phyloP scores from a whole-genome alignment of 2,888 invertebrate species.

The Zygaena filipendulae region DNA sequence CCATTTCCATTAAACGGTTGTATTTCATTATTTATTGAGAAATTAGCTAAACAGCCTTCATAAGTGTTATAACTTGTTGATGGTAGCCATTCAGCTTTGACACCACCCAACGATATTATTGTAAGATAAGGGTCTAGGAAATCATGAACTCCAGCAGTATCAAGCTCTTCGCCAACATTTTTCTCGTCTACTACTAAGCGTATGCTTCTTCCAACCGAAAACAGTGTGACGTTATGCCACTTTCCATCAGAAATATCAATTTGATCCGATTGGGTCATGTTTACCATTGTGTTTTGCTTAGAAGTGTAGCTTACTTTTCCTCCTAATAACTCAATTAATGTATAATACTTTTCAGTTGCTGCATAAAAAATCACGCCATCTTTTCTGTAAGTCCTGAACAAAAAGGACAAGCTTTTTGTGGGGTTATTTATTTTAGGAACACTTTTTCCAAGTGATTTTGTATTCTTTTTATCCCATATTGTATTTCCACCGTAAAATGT shows the following conservation, averaged over 20 bases:
- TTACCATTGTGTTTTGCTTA: constrained; percentile 79
- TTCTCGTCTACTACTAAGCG: constrained; percentile 77
- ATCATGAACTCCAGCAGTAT: constrained; percentile 88
- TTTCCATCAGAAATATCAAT: constrained; percentile 79
- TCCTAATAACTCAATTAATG: constrained; percentile 79
- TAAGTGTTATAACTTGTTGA: constrained; percentile 72
- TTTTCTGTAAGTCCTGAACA: constrained; percentile 82
- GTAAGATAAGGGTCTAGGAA: constrained; percentile 92
- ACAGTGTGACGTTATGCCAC: constrained; percentile 90
- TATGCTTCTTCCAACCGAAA: constrained; percentile 76
- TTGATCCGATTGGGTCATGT: constrained; percentile 79
- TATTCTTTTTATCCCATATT: constrained; percentile 68
- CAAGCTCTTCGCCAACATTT: constrained; percentile 85
- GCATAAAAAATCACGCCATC: constrained; percentile 88
- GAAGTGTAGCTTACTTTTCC: constrained; percentile 86
- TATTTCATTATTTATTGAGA: constrained; percentile 88
- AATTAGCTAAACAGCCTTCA: constrained; percentile 90
- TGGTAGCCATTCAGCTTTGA: constrained; percentile 71
- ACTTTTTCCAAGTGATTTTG: constrained; percentile 32
- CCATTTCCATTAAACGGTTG: constrained; percentile 92
- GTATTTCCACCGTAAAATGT: constrained; percentile 79
- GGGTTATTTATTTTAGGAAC: constrained; percentile 50
- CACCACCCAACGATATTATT: constrained; percentile 82
- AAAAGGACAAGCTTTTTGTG: constrained; percentile 79
- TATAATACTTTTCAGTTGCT: constrained; percentile 88